Evolutionary conservation across 1,140 invertebrate genomes (phyloP).

Genomic region (Zaprionus kolodkinae): DNA sequence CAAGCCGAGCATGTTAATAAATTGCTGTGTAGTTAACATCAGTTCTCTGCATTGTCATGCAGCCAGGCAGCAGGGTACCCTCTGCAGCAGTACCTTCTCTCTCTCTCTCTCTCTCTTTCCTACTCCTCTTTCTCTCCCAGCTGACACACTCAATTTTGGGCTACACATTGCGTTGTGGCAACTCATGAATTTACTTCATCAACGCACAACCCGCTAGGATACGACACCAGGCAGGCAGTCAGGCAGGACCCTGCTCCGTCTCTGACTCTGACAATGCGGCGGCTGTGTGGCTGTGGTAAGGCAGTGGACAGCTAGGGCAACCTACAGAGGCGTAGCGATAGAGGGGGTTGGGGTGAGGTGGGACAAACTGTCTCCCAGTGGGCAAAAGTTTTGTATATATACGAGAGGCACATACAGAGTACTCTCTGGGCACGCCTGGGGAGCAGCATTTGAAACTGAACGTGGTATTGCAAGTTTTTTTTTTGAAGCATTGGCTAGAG

Average conservation of each 20-base stretch:
- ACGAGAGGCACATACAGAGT: not conserved
- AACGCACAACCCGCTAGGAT: slow-evolving; percentile 28
- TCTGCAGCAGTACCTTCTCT: not conserved
- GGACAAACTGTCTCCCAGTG: not conserved
- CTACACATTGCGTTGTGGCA: slow-evolving; percentile 41
- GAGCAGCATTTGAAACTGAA: slow-evolving; percentile 2
- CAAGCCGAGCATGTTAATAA: slow-evolving; percentile 45
- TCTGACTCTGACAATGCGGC: slow-evolving; percentile 1
- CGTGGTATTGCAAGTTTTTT: not conserved
- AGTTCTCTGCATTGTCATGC: slow-evolving; percentile 28
- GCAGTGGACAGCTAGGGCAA: not conserved
- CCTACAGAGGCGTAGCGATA: not conserved
- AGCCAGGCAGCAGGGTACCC: too few relatives aligned
- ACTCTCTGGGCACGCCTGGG: not conserved
- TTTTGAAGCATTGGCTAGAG: not conserved
- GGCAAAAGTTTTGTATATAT: slow-evolving; percentile 8
- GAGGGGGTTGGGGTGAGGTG: not conserved
- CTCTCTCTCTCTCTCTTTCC: not conserved
- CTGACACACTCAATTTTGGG: slow-evolving; percentile 52
- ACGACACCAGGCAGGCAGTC: slow-evolving; percentile 1
- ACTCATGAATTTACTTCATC: slow-evolving; percentile 56
- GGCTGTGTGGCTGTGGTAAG: slow-evolving; percentile 5
- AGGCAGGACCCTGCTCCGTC: not conserved
- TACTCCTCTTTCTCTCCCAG: not conserved
- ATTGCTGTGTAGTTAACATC: slow-evolving; percentile 54